These are phyloP conservation scores for Dreissena polymorpha DNA, from an alignment of 1,140 invertebrate species.

Conservation along the genomic window DNA sequence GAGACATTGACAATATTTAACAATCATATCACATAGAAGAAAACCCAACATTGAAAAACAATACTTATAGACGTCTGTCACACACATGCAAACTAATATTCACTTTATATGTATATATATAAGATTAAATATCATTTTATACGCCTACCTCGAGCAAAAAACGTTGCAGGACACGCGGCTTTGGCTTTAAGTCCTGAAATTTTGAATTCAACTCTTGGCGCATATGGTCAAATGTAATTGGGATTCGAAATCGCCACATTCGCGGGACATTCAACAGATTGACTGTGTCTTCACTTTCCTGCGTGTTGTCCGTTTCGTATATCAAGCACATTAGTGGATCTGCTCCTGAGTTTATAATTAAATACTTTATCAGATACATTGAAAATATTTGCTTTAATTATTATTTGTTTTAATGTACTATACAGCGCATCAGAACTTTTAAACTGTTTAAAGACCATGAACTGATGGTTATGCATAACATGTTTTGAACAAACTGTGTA, in stretches of 20 bases:
- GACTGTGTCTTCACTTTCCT: not conserved
- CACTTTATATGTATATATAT: too few relatives aligned
- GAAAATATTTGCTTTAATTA: too few relatives aligned
- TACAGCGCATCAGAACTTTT: too few relatives aligned
- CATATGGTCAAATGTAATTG: constrained; percentile 58
- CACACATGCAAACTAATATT: too few relatives aligned
- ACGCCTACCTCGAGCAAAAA: constrained; percentile 61
- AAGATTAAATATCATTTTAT: too few relatives aligned
- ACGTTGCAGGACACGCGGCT: constrained; percentile 50
- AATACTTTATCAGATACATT: not conserved
- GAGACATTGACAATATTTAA: not conserved
- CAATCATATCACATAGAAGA: not conserved
- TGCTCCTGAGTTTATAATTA: constrained; percentile 32
- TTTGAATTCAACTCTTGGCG: constrained; percentile 37
- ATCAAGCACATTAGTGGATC: constrained; percentile 60
- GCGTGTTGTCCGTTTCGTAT: constrained; percentile 59
- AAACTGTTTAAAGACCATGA: too few relatives aligned
- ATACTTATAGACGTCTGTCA: too few relatives aligned
- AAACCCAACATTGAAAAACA: not conserved
- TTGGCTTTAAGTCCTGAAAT: not conserved
- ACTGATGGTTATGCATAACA: too few relatives aligned
- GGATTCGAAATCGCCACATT: constrained; percentile 60
- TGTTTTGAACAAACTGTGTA: too few relatives aligned
- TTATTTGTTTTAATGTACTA: too few relatives aligned
- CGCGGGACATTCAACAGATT: constrained; percentile 41